Conservation (phyloP, 2,113 vertebrate genomes). For the Symphodus melops region DNA sequence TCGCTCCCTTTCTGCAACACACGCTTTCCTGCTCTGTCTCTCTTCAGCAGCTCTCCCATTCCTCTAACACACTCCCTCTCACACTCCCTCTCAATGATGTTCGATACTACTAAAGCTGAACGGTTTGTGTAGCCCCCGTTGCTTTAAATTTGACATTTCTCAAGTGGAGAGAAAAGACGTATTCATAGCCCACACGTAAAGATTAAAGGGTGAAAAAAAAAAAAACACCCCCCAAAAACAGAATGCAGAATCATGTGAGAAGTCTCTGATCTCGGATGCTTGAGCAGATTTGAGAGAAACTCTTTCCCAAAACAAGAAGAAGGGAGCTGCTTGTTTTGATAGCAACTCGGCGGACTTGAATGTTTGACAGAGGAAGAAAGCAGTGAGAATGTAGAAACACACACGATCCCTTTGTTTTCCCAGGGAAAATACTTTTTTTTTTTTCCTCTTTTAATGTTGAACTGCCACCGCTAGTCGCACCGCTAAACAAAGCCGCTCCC, state of each 20-base stretch:
- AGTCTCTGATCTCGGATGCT: constrained; percentile 55
- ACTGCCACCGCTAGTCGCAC: neutral
- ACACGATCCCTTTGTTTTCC: constrained; percentile 25
- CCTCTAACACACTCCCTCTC: constrained; percentile 31
- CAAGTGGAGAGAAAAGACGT: constrained; percentile 56
- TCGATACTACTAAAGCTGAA: constrained; percentile 43
- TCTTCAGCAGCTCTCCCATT: constrained; percentile 48
- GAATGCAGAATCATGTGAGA: constrained; percentile 31
- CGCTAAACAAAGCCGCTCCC: constrained; percentile 1
- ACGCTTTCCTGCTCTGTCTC: constrained; percentile 47
- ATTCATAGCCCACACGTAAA: constrained; percentile 27
- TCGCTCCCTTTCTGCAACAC: constrained; percentile 49
- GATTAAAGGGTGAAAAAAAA: constrained; percentile 9
- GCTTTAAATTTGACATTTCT: constrained; percentile 57
- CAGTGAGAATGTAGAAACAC: constrained; percentile 11
- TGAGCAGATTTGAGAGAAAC: constrained; percentile 57
- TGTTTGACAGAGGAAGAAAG: constrained; percentile 55
- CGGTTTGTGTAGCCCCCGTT: constrained; percentile 17
- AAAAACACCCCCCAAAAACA: constrained; percentile 17
- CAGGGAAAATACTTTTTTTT: constrained; percentile 11
- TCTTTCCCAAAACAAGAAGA: constrained; percentile 47
- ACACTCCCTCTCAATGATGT: constrained; percentile 19
- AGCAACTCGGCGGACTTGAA: constrained; percentile 47
- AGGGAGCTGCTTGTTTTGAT: constrained; percentile 31
- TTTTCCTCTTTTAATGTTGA: constrained; percentile 42